phyloP scores from a whole-genome alignment of 2,888 invertebrate species.

The Patella ulyssiponensis region DNA sequence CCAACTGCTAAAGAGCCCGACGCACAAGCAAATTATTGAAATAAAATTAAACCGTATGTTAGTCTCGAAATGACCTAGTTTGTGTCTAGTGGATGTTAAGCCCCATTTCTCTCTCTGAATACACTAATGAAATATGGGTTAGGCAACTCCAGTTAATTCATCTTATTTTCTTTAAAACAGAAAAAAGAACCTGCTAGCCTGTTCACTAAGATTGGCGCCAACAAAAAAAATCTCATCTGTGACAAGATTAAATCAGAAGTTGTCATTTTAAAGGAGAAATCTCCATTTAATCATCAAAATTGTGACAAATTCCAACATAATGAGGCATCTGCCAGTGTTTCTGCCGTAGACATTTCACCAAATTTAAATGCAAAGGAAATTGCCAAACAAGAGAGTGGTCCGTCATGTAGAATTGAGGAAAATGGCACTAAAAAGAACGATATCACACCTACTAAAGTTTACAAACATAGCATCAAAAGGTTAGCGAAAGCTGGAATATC shows the following conservation, averaged over 20 bases:
- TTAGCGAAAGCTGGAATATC: constrained; percentile 50
- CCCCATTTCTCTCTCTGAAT: too few relatives aligned
- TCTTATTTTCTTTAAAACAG: not conserved
- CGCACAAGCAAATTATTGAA: too few relatives aligned
- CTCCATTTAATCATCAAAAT: too few relatives aligned
- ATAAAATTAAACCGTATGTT: too few relatives aligned
- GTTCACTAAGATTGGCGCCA: not conserved
- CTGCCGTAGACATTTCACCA: not conserved
- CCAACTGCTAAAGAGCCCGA: too few relatives aligned
- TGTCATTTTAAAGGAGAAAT: too few relatives aligned
- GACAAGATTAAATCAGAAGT: not conserved
- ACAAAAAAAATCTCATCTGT: not conserved
- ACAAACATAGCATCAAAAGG: constrained; percentile 40
- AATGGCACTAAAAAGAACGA: not conserved
- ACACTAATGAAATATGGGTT: too few relatives aligned
- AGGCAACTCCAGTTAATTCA: too few relatives aligned
- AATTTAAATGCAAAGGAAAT: not conserved
- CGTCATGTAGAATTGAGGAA: too few relatives aligned
- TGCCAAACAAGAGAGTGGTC: too few relatives aligned
- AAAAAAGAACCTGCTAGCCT: not conserved
- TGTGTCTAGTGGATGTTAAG: too few relatives aligned
- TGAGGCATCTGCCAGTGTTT: not conserved
- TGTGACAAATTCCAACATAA: not conserved
- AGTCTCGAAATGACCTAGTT: too few relatives aligned
- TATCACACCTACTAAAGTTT: constrained; percentile 39